Conservation (phyloP, 1,140 invertebrate genomes). For the Leucophenga varia region DNA sequence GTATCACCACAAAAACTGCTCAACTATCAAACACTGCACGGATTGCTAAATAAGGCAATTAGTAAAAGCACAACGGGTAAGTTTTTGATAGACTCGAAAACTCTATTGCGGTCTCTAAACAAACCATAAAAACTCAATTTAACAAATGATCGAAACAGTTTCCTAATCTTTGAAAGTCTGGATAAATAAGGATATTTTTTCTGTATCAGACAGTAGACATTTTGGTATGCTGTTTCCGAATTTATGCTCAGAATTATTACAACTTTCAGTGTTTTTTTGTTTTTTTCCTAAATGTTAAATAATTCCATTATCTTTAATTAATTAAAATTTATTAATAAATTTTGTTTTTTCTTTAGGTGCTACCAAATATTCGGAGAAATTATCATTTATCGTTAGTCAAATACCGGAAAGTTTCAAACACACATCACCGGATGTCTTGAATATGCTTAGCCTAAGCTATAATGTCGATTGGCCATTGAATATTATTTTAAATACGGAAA, state of each 20-base stretch:
- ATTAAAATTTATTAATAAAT: conserved; percentile 1
- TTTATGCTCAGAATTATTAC: too few relatives aligned
- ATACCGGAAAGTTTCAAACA: conserved; percentile 63
- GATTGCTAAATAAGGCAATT: conserved; percentile 67
- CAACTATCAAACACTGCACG: conserved; percentile 67
- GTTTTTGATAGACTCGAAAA: too few relatives aligned
- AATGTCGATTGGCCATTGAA: conserved; percentile 74
- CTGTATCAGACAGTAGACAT: too few relatives aligned
- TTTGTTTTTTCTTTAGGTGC: conserved; percentile 40
- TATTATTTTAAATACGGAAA: conserved; percentile 70
- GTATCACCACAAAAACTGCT: conserved; percentile 66
- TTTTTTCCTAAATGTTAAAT: conserved; percentile 7
- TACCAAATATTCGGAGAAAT: conserved; percentile 61
- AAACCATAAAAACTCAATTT: too few relatives aligned
- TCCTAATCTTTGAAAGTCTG: too few relatives aligned
- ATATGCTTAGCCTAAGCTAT: conserved; percentile 69
- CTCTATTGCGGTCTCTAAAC: too few relatives aligned
- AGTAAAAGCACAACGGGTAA: conserved; percentile 44
- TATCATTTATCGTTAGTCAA: conserved; percentile 62
- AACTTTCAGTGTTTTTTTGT: not conserved
- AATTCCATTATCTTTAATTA: not conserved
- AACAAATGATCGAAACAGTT: not conserved
- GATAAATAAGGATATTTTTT: too few relatives aligned
- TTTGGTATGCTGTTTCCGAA: too few relatives aligned
- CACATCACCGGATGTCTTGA: conserved; percentile 65